Base-by-base conservation (phyloP, 2,797 vertebrate species). In the Crocodylus rhombifer region DNA sequence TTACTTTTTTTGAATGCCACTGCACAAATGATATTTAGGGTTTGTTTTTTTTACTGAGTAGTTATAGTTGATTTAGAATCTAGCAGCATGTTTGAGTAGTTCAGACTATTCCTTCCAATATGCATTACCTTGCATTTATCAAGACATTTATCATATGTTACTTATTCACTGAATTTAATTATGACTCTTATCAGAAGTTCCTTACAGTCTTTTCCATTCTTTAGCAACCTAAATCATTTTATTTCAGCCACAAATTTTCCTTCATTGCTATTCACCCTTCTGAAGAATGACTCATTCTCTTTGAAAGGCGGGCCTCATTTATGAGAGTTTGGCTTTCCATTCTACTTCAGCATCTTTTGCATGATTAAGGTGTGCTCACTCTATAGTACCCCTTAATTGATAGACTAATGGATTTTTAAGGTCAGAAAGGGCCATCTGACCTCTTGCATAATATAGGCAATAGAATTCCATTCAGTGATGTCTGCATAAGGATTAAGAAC, bases 311-410 rank as follows among this genome's bases (percentile, higher is more conserved):
- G 4, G 33, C 36, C 55, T 4, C 12, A 58, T 78, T 7, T 23
- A 57, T 11, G 65, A n/a, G 69, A 79, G 62, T 5, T 14, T 26
- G 42, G 28, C 28, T 23, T 80, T 78, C 51, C 60, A 18, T 6
- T 26, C 51, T 55, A 71, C 20, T 83, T 78, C 61, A 8, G 21
- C 55, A 83, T 75, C 64, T n/a, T 62, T 18, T 9, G 30, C 30
- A 73, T 1, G 0, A 67, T 33, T 28, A 33, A 3, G 9, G 42
- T 18, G 28, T 42, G 14, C 42, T 2, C 0, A 1, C 0, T 56
- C 33, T 18, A 58, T 28, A 15, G 1, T 21, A 17, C 21, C 36
- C 64, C 13, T 86, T 18, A 67, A 88, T 65, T 61, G 7, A 75
- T 69, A 28, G 3, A 78, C 25, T 1, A 1, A 60, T 58, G 79